phyloP scores from a whole-genome alignment of 2,888 invertebrate species.

The Tipula vernalis region DNA sequence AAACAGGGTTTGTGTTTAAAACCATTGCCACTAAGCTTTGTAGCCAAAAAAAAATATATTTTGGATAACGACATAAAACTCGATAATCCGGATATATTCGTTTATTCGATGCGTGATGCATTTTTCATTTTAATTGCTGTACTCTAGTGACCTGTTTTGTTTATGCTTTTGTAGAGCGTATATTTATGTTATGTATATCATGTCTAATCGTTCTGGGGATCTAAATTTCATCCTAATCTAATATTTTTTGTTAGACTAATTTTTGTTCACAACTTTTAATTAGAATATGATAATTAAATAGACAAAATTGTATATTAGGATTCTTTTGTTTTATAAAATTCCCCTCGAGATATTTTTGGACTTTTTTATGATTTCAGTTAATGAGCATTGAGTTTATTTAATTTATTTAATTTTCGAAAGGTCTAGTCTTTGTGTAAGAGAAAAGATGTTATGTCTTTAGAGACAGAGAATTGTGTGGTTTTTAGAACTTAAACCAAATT shows the following conservation, averaged over 20 bases:
- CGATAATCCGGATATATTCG: neutral
- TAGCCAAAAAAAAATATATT: neutral
- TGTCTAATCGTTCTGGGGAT: neutral
- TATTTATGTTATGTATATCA: neutral
- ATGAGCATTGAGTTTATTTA: no score
- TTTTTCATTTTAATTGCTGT: neutral
- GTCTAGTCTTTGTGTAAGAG: no score
- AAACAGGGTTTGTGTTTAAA: neutral
- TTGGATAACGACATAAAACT: neutral
- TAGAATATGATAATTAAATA: neutral
- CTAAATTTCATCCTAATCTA: neutral
- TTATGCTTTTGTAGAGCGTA: no score
- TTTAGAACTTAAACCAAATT: no score
- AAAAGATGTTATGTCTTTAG: no score
- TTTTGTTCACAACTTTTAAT: neutral
- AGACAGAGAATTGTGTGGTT: no score
- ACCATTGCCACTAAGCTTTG: neutral
- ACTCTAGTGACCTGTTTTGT: neutral
- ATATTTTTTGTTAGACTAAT: neutral
- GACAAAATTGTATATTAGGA: neutral
- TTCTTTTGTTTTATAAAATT: neutral
- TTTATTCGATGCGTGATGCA: neutral
- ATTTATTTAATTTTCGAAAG: no score
- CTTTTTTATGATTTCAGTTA: neutral
- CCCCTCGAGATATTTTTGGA: neutral